Base-by-base conservation (phyloP, 2,113 vertebrate species). In the Podocnemis expansa region DNA sequence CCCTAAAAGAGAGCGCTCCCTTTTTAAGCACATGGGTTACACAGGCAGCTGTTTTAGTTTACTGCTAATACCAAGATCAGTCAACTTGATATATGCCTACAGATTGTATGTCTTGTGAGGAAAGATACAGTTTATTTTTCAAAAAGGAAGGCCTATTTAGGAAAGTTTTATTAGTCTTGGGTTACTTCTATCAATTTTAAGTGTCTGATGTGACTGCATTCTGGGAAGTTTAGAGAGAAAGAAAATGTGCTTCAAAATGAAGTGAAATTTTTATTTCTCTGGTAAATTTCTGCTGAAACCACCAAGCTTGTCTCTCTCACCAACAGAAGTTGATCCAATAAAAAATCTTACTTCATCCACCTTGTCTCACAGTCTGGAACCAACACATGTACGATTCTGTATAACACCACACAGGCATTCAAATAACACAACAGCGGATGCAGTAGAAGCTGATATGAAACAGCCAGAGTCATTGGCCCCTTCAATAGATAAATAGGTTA, bases 191-290 rank as follows among this genome's bases (percentile, higher is more conserved):
- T 47, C 16, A 88, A 58, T 86, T 47, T 88, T 92, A 17, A 63
- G 10, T 11, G 0, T 89, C 78, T 93, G 82, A 94, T 6, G 3
- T 89, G 29, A 78, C 25, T 88, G 2, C 73, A 90, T 76, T 93
- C 47, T 84, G 88, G 22, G 38, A 82, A 83, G 52, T 92, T 93
- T 7, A 87, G 63, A 90, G 60, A 85, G 29, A 41, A 80, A 4
- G 78, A 89, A 93, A 91, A 90, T 73, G 2, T 47, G 31, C 43
- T 89, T 91, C 82, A 80, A 92, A 91, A 76, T 85, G 24, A 87
- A 85, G 43, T 95, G 83, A 89, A 56, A 90, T 78, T 17, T 49
- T 80, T 56, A 27, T 87, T 93, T 97, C 80, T 92, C 76, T 83
- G 31, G 51, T 34, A 91, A 91, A 82, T 56, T 85, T 81, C 12